These are phyloP conservation scores for Protonibea diacanthus DNA, from an alignment of 2,797 vertebrate genomes.

Conservation along the genomic window DNA sequence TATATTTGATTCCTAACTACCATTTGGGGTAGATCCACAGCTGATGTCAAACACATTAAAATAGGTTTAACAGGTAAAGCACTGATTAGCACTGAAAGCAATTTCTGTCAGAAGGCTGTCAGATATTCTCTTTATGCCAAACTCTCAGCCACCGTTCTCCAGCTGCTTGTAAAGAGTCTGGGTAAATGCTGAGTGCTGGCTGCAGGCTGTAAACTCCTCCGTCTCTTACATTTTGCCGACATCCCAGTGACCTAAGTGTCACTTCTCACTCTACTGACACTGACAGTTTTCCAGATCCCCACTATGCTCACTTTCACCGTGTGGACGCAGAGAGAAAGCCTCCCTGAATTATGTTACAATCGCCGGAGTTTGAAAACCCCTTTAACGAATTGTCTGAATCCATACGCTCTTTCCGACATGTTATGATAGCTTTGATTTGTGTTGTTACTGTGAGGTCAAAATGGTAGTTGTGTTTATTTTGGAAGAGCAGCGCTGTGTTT, in stretches of 20 bases:
- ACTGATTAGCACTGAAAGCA: slow-evolving; percentile 46
- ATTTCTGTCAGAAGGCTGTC: slow-evolving; percentile 49
- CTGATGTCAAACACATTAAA: slow-evolving; percentile 26
- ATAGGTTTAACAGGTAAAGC: slow-evolving; percentile 38
- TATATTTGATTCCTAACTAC: slow-evolving; percentile 35
- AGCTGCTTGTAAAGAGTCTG: slow-evolving; percentile 45
- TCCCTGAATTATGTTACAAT: slow-evolving; percentile 36
- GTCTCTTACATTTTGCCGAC: slow-evolving; percentile 38
- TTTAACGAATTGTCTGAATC: slow-evolving; percentile 46
- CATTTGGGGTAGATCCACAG: slow-evolving; percentile 23
- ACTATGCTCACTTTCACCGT: background rate
- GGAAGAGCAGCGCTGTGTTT: slow-evolving; percentile 46
- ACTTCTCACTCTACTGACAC: slow-evolving; percentile 51
- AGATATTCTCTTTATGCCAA: slow-evolving; percentile 45
- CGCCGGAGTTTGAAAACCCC: slow-evolving; percentile 59
- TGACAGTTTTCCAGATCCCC: slow-evolving; percentile 57
- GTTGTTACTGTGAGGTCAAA: slow-evolving; percentile 58
- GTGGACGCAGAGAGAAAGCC: slow-evolving; percentile 13
- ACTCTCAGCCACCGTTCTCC: slow-evolving; percentile 39
- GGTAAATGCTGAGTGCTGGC: slow-evolving; percentile 46
- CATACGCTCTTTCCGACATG: slow-evolving; percentile 48
- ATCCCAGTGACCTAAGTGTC: slow-evolving; percentile 46
- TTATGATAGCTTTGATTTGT: slow-evolving; percentile 67
- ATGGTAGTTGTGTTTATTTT: slow-evolving; percentile 64
- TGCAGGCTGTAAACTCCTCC: slow-evolving; percentile 26